Evolutionary conservation across 2,113 vertebrate genomes (phyloP).

Genomic region (Passer domesticus): DNA sequence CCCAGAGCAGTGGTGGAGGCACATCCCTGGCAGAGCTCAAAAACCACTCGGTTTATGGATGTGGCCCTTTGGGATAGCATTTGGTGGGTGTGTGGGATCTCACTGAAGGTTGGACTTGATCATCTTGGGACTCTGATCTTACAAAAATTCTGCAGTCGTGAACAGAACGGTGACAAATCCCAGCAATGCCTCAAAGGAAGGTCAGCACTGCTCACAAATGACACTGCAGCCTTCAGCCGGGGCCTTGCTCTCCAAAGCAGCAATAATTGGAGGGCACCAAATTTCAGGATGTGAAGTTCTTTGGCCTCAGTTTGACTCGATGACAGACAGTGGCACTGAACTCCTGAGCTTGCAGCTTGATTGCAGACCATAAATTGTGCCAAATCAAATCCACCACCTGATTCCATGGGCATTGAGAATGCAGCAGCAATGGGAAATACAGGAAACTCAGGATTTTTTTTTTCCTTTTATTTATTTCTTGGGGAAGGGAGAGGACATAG

Average conservation of each 20-base stretch:
- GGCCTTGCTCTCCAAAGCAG: neutral
- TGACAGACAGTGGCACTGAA: neutral
- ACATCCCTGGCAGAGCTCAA: no score
- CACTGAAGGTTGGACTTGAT: neutral
- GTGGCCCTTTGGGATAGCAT: neutral
- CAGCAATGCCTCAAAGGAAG: neutral
- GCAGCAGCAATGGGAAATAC: neutral
- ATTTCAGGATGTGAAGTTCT: neutral
- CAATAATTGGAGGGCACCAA: neutral
- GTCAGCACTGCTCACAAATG: neutral
- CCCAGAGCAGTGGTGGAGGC: neutral
- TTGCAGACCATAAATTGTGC: neutral
- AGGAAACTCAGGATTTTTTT: accelerated
- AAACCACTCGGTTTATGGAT: neutral
- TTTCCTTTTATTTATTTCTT: neutral
- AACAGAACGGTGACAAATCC: neutral
- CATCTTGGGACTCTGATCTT: neutral
- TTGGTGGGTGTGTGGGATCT: neutral
- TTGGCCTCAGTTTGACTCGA: neutral
- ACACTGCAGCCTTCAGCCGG: neutral
- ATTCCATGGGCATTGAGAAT: neutral
- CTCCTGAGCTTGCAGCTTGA: neutral
- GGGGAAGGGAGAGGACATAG: accelerated
- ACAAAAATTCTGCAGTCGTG: neutral
- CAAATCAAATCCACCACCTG: neutral